Evolutionary conservation across 2,113 vertebrate species (phyloP), one percentile per base, ranked within the genome.

Genomic region (Hippocampus abdominalis): DNA sequence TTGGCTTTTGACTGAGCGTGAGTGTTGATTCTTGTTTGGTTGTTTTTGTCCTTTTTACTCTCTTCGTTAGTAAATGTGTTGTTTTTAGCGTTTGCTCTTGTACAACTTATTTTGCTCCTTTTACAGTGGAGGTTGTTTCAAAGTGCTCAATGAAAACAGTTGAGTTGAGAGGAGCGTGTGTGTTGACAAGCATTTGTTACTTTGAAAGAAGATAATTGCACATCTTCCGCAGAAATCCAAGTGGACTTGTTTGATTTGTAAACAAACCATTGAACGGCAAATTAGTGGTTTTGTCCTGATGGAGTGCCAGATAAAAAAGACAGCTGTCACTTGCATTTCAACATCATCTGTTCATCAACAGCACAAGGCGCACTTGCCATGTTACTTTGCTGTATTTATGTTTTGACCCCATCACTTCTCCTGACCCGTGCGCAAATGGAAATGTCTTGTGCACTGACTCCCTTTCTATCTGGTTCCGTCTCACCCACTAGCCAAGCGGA

Each of bases 401-500:
- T 61, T 71, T 60, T 54, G 60, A 68, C 77, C 77, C 75, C 67
- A 72, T 80, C 77, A 11, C 0, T 75, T 84, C 79, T 72, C 48
- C 60, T 44, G 80, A 79, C 77, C 74, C 72, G 62, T 61, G 49
- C 76, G 80, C 70, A 75, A 83, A 85, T 84, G 80, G 73, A 81
- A 81, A 81, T 76, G 73, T 83, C 84, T 77, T 53, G 25, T 59
- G 44, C 15, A 46, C 81, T 70, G 76, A 77, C 78, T 80, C 70
- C 72, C 81, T 78, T 89, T 81, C 72, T 1, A 74, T 73, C 68
- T 67, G 73, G 61, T 82, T 84, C 74, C 5, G 72, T 86, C 85
- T 88, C 9, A 29, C 75, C 48, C 63, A 51, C 74, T 84, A 49
- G 74, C 80, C 85, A 82, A 73, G 78, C 84, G 82, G 76, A 86